Percentiles rank a stretch among this genome's conserved stretches.
Conservation (phyloP, 2,888 invertebrate species). For the Ecdyonurus torrentis region DNA sequence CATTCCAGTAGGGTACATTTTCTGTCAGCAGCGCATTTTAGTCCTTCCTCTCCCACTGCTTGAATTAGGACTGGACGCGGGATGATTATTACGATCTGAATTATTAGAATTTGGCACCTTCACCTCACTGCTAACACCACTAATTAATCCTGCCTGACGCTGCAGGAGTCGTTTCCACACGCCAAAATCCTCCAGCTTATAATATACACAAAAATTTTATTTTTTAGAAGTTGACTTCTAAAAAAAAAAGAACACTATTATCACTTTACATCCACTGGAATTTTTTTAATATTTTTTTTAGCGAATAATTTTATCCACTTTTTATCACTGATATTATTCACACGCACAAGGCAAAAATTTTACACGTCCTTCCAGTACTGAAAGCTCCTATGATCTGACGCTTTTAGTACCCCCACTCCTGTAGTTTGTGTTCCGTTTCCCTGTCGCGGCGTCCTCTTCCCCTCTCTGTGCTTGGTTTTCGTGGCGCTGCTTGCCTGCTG, state of each 20-base stretch:
- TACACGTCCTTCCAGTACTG: not conserved
- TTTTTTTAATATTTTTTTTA: too few relatives aligned
- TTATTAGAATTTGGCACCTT: not conserved
- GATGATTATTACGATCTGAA: too few relatives aligned
- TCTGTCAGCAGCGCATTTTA: constrained; percentile 29
- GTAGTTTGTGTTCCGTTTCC: constrained; percentile 1
- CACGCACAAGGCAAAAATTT: not conserved
- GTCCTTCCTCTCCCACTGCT: not conserved
- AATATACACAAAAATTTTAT: too few relatives aligned
- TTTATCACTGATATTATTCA: not conserved
- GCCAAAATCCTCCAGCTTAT: not conserved
- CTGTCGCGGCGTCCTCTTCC: not conserved
- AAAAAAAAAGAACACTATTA: too few relatives aligned
- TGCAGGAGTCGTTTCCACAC: not conserved
- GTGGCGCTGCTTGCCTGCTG: not conserved
- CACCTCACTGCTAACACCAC: not conserved
- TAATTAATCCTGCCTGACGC: constrained; percentile 19
- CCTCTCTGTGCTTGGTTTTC: not conserved
- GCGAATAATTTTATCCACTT: too few relatives aligned
- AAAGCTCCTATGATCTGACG: not conserved
- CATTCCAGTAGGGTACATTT: constrained; percentile 77
- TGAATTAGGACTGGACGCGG: not conserved
- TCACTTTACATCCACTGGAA: too few relatives aligned
- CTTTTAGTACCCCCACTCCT: not conserved
- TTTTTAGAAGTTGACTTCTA: too few relatives aligned